Conservation (phyloP, 1,140 invertebrate genomes). For the Leguminivora glycinivorella region DNA sequence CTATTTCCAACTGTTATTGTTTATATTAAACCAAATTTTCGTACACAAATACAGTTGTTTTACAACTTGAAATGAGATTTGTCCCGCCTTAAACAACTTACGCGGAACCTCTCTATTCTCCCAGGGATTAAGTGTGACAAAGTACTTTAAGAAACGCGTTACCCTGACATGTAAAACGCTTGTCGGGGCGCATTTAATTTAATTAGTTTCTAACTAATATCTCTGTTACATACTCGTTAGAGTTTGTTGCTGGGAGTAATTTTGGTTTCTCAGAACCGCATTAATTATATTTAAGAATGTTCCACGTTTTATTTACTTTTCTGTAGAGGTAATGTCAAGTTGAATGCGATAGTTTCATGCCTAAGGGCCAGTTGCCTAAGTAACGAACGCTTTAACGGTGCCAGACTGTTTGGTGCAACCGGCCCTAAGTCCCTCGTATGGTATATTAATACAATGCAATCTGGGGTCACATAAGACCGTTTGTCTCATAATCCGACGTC, state of each 20-base stretch:
- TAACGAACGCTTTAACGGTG: too few relatives aligned
- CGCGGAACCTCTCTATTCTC: constrained; percentile 25
- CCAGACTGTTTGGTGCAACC: too few relatives aligned
- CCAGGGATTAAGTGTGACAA: constrained; percentile 42
- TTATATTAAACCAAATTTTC: not conserved
- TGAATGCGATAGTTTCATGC: not conserved
- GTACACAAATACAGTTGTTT: constrained; percentile 5
- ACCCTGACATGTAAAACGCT: constrained; percentile 40
- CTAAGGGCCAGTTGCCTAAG: too few relatives aligned
- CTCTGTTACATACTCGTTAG: constrained; percentile 21
- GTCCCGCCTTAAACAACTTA: constrained; percentile 20
- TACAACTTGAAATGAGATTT: constrained; percentile 11
- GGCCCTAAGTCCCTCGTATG: too few relatives aligned
- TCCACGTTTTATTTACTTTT: not conserved
- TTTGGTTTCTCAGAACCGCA: constrained; percentile 7
- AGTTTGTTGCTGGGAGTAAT: not conserved
- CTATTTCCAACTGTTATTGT: not conserved
- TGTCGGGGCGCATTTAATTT: constrained; percentile 47
- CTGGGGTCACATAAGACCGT: too few relatives aligned
- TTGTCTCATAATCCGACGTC: too few relatives aligned
- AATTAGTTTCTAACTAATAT: constrained; percentile 31
- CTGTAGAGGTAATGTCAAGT: not conserved
- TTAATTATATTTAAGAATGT: not conserved
- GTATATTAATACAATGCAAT: too few relatives aligned
- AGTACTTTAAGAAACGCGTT: constrained; percentile 39